Percentiles rank a stretch among this genome's conserved stretches.
phyloP scores from a whole-genome alignment of 1,140 invertebrate species.

The Sitodiplosis mosellana region DNA sequence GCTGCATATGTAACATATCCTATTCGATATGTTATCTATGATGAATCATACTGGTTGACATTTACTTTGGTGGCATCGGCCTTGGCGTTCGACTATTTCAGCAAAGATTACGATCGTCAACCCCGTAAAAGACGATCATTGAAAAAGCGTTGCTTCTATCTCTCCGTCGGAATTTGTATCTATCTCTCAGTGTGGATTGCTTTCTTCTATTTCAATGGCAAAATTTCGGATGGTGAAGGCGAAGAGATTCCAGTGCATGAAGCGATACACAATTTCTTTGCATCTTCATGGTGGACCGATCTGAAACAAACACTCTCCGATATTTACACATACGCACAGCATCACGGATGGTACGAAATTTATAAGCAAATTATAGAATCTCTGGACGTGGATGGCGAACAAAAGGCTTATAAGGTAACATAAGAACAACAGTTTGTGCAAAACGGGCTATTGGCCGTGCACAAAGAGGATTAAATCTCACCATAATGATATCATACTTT shows the following conservation, averaged over 20 bases:
- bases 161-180: conserved; percentile 40
- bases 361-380: conserved; percentile 75
- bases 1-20: conserved; percentile 49
- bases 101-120: conserved; percentile 56
- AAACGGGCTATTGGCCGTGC: too few species aligned
- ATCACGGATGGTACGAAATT: conserved; percentile 66
- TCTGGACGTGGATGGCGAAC: conserved; percentile 73
- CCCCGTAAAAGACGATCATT: conserved; percentile 30
- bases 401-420: conserved; percentile 68
- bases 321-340: conserved; percentile 51
- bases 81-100: conserved; percentile 47
- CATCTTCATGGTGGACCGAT: conserved; percentile 63
- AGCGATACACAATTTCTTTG: conserved; percentile 75
- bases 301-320: conserved; percentile 54
- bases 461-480: too few species aligned
- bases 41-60: conserved; percentile 46
- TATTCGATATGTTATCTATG: conserved; percentile 41
- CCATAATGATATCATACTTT: too few species aligned
- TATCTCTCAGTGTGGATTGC: conserved; percentile 57
- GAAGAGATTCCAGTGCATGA: conserved; percentile 75
- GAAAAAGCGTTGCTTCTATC: conserved; percentile 26
- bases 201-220: conserved; percentile 79
- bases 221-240: conserved; percentile 66
- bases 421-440: too few species aligned
- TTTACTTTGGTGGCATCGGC: conserved; percentile 41